A percentile compares a stretch with the other conserved stretches of the same genome.
Evolutionary conservation across 2,888 invertebrate species (phyloP).

Genomic region (Pseudococcus jackbeardsleyi): DNA sequence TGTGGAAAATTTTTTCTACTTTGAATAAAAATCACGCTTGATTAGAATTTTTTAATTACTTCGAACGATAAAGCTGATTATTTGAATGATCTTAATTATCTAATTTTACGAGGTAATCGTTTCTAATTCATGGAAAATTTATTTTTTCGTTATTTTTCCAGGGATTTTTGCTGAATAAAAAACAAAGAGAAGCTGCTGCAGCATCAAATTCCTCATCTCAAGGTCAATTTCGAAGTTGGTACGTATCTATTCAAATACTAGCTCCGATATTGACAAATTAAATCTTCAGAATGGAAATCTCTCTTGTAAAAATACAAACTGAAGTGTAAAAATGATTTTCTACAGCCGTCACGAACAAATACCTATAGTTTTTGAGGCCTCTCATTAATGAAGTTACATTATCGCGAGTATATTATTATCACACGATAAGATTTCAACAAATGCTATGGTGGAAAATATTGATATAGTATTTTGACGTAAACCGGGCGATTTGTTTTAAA

Average conservation of each 20-base stretch:
- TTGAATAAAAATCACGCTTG: not conserved
- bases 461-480: not conserved
- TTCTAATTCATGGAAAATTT: not conserved
- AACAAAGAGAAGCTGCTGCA: slow-evolving; percentile 81
- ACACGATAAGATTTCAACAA: slow-evolving; percentile 10
- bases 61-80: no score
- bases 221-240: slow-evolving; percentile 83
- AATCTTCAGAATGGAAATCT: not conserved
- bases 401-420: slow-evolving; percentile 12
- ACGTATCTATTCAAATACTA: slow-evolving; percentile 68
- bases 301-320: not conserved
- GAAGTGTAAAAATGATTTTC: not conserved
- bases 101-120: no score
- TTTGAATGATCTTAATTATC: no score
- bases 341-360: not conserved
- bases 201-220: slow-evolving; percentile 76
- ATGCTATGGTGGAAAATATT: slow-evolving; percentile 1
- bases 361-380: not conserved
- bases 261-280: not conserved
- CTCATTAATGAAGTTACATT: not conserved
- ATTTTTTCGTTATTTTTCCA: slow-evolving; percentile 69
- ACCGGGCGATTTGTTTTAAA: slow-evolving; percentile 24
- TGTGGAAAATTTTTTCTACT: not conserved
- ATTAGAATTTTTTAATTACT: no score
- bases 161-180: slow-evolving; percentile 86